These are phyloP conservation scores for Monoplex corrugatus DNA, from an alignment of 2,888 invertebrate species.

Conservation along the genomic window DNA sequence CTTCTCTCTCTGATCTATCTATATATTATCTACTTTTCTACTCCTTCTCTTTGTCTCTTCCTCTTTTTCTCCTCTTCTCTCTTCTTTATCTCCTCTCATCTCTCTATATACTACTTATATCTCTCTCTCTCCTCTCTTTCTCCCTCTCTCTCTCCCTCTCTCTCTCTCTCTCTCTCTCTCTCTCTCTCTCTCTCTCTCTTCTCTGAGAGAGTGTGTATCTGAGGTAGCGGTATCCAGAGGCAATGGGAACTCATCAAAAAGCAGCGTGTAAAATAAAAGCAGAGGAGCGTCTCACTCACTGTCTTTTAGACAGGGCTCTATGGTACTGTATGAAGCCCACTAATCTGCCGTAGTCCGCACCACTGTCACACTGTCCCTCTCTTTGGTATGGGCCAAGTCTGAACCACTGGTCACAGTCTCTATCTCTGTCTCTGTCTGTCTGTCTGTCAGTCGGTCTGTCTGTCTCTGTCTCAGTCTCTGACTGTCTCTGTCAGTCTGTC, in stretches of 20 bases:
- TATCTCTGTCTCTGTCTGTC: not conserved
- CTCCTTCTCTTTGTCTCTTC: not conserved
- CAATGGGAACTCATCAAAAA: too few species aligned
- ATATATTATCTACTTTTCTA: too few species aligned
- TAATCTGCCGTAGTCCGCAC: too few species aligned
- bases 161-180: not conserved
- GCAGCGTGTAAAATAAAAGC: too few species aligned
- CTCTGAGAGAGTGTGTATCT: too few species aligned
- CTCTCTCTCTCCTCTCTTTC: not conserved
- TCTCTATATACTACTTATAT: not conserved
- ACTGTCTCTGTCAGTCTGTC: not conserved
- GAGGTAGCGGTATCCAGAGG: too few species aligned
- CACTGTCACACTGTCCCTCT: too few species aligned
- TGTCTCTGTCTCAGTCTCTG: conserved; percentile 12
- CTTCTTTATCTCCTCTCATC: not conserved
- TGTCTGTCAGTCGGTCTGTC: not conserved
- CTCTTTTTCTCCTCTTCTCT: not conserved
- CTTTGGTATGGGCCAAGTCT: too few species aligned
- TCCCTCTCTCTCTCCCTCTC: not conserved
- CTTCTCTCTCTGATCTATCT: too few species aligned
- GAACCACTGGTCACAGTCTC: not conserved
- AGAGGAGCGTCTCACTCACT: too few species aligned
- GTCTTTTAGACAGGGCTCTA: too few species aligned
- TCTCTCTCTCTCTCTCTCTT: not conserved
- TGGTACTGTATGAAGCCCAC: too few species aligned